A percentile compares a stretch with the other conserved stretches of the same genome.
Conservation (phyloP, 1,140 invertebrate species). For the Leptopilina boulardi region DNA sequence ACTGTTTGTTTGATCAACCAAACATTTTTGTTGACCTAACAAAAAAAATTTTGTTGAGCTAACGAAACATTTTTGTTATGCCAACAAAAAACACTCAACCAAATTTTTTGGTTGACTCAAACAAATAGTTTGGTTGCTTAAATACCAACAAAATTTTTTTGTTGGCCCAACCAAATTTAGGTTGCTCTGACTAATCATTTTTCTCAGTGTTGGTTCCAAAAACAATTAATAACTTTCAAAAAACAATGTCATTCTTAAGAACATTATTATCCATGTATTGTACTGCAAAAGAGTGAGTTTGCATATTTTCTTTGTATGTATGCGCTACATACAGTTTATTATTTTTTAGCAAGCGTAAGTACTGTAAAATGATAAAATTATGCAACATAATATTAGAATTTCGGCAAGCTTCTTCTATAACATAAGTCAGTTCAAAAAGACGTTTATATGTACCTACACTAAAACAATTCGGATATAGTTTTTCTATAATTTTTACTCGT, state of each 20-base stretch:
- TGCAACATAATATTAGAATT: background rate
- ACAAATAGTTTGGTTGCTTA: too few species aligned
- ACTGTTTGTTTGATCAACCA: too few species aligned
- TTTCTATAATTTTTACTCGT: constrained; percentile 3
- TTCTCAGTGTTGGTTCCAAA: background rate
- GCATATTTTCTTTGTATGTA: background rate
- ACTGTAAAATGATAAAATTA: background rate
- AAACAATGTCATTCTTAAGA: background rate
- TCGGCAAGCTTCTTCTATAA: background rate
- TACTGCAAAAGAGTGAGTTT: background rate
- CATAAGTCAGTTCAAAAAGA: background rate
- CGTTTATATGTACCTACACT: background rate
- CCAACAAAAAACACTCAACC: too few species aligned
- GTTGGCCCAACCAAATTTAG: too few species aligned
- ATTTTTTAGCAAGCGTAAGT: background rate
- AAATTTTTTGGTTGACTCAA: too few species aligned
- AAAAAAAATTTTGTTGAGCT: too few species aligned
- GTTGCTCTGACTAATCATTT: too few species aligned
- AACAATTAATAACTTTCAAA: background rate
- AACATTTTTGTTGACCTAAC: too few species aligned
- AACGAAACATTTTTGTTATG: too few species aligned
- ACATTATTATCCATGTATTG: background rate
- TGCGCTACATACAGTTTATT: background rate
- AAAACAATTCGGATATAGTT: background rate
- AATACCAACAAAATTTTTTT: too few species aligned